A percentile compares a stretch with the other conserved stretches of the same genome.
Evolutionary conservation across 2,797 vertebrate genomes (phyloP).

Genomic region (Synaphobranchus kaupii): DNA sequence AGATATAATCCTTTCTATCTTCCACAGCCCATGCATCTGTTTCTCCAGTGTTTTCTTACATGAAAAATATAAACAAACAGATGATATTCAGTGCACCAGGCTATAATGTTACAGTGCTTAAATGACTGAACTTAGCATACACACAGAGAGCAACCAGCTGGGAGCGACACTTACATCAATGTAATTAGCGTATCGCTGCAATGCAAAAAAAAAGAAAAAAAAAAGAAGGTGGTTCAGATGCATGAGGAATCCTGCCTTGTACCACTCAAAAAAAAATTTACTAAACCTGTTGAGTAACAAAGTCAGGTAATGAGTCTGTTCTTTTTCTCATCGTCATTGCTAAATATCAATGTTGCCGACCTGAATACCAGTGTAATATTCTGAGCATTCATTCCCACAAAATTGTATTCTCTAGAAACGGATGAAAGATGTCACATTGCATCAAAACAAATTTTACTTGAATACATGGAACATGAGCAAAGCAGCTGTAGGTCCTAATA

Average conservation of each 20-base stretch:
- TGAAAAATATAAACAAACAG: background rate
- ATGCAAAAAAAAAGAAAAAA: background rate
- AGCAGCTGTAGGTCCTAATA: background rate
- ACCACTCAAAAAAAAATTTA: background rate
- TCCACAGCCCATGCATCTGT: background rate
- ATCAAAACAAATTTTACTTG: background rate
- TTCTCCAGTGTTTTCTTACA: background rate
- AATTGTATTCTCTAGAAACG: background rate
- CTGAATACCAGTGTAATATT: background rate
- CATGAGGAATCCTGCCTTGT: background rate
- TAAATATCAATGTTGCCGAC: background rate
- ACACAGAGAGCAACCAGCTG: background rate
- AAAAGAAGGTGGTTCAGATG: too few relatives aligned
- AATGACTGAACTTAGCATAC: background rate
- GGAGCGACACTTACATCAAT: background rate
- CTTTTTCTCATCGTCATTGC: background rate
- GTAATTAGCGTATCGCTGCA: background rate
- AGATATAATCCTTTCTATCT: background rate
- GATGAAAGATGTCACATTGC: background rate
- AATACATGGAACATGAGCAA: background rate
- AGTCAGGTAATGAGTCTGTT: background rate
- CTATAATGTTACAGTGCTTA: background rate
- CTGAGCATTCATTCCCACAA: background rate
- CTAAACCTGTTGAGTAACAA: background rate
- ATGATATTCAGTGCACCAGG: background rate